Evolutionary conservation across 1,140 invertebrate species (phyloP).

Genomic region (Drosophila hydei): DNA sequence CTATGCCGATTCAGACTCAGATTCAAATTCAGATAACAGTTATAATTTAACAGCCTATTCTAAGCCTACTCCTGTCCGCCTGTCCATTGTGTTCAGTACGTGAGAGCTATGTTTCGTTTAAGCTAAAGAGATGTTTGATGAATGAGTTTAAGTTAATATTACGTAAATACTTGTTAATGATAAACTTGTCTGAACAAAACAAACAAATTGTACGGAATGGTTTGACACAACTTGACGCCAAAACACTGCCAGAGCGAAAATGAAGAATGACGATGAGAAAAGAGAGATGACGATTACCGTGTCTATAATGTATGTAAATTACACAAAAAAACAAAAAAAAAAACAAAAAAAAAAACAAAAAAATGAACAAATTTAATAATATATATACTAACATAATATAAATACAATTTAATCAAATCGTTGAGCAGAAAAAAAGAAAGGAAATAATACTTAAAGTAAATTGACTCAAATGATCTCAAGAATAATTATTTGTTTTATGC

Average conservation of each 20-base stretch:
- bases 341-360: conserved; percentile 20
- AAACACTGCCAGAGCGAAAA: conserved; percentile 81
- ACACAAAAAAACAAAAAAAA: conserved; percentile 45
- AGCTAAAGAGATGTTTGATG: conserved; percentile 30
- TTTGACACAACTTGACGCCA: conserved; percentile 84
- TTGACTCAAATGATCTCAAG: conserved; percentile 44
- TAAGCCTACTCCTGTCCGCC: not conserved
- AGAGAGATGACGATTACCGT: conserved; percentile 41
- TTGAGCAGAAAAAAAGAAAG: conserved; percentile 17
- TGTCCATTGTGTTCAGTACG: conserved; percentile 14
- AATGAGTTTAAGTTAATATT: conserved; percentile 54
- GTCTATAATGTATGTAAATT: conserved; percentile 71
- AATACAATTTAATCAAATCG: conserved; percentile 33
- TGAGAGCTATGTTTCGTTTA: conserved; percentile 24
- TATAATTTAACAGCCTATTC: conserved; percentile 1
- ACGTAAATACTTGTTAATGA: conserved; percentile 64
- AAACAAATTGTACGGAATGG: conserved; percentile 78
- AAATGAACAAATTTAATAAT: conserved; percentile 43
- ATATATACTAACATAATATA: conserved; percentile 33
- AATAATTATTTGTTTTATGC: conserved; percentile 17
- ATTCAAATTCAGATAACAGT: not conserved
- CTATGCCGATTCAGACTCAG: too few relatives aligned
- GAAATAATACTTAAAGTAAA: conserved; percentile 6
- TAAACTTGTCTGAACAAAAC: conserved; percentile 61
- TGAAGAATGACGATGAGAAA: conserved; percentile 40